A percentile compares a stretch with the other conserved stretches of the same genome.
These are phyloP conservation scores for Notamacropus eugenii DNA, from an alignment of 2,797 vertebrate species.

Conservation along the genomic window DNA sequence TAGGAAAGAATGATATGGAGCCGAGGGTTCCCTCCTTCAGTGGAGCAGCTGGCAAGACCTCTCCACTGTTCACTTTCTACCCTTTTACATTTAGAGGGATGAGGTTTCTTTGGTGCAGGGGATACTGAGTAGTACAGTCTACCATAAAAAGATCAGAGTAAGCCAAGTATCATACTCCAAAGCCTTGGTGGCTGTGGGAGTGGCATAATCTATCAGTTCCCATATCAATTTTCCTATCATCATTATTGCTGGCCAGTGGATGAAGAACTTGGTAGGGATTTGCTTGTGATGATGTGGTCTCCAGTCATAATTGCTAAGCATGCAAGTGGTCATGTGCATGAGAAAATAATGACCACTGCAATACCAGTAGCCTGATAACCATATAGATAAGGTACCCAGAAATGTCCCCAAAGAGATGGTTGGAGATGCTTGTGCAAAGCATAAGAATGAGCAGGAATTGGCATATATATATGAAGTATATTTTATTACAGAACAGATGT, in stretches of 20 bases:
- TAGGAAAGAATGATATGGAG: not conserved
- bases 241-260: not conserved
- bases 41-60: not conserved
- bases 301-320: not conserved
- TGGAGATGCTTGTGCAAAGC: constrained; percentile 72
- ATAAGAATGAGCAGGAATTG: constrained; percentile 77
- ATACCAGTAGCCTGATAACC: constrained; percentile 49
- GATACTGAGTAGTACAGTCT: not conserved
- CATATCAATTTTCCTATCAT: not conserved
- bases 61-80: not conserved
- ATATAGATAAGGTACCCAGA: constrained; percentile 46
- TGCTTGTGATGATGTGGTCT: constrained; percentile 8
- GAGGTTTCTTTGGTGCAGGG: not conserved
- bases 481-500: constrained; percentile 81
- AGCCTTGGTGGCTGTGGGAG: not conserved
- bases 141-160: not conserved
- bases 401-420: constrained; percentile 68
- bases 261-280: not conserved
- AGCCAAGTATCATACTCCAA: not conserved
- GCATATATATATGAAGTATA: constrained; percentile 79
- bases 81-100: not conserved
- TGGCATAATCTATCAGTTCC: not conserved
- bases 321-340: not conserved
- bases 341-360: constrained; percentile 53
- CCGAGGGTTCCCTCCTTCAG: not conserved